These are phyloP conservation scores for Nothoprocta pentlandii DNA, from an alignment of 2,113 vertebrate genomes.

Conservation along the genomic window DNA sequence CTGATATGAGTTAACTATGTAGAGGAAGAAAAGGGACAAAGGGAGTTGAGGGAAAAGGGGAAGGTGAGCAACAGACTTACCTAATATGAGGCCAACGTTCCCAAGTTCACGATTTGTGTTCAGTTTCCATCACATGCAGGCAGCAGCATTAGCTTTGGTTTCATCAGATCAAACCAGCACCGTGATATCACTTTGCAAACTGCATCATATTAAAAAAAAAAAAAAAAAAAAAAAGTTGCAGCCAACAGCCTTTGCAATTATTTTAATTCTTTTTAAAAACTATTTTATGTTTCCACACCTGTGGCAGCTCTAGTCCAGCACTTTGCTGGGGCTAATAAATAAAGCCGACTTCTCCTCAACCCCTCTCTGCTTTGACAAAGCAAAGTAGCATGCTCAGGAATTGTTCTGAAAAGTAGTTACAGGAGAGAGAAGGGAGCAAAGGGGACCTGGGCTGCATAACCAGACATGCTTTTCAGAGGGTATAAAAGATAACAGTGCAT, in stretches of 20 bases:
- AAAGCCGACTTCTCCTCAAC: not conserved
- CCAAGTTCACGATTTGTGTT: not conserved
- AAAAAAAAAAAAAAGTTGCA: not conserved
- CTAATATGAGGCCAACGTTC: not conserved
- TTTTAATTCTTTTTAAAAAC: not conserved
- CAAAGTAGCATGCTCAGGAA: not conserved
- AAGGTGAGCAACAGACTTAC: not conserved
- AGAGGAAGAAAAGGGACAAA: not conserved
- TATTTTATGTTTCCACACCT: too few relatives aligned
- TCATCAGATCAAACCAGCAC: not conserved
- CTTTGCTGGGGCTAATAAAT: too few relatives aligned
- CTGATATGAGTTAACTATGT: not conserved
- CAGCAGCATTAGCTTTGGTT: not conserved
- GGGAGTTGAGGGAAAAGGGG: accelerated
- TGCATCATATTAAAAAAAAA: not conserved
- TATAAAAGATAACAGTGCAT: too few relatives aligned
- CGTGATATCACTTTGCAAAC: not conserved
- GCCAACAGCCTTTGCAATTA: not conserved
- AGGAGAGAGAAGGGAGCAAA: not conserved
- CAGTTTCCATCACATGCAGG: not conserved
- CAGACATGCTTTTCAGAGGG: not conserved
- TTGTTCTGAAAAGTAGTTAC: not conserved
- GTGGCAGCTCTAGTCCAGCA: too few relatives aligned
- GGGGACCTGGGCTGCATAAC: not conserved
- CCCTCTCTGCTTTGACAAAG: not conserved